A percentile compares a stretch with the other conserved stretches of the same genome.
These are phyloP conservation scores for Perithous albicinctus DNA, from an alignment of 2,888 invertebrate genomes.

Conservation along the genomic window DNA sequence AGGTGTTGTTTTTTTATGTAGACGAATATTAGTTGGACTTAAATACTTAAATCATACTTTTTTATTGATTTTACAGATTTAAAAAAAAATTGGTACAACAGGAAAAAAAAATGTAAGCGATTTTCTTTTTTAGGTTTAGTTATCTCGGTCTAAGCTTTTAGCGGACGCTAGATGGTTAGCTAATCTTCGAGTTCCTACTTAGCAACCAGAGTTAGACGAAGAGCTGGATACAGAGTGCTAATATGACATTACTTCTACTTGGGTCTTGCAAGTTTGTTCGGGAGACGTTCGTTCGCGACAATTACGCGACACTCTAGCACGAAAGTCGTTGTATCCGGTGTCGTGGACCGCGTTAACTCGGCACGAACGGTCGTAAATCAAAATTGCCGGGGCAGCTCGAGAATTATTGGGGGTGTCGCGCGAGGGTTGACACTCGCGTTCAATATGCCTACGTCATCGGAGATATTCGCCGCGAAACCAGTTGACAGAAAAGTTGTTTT, in stretches of 20 bases:
- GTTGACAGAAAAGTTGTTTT: constrained; percentile 22
- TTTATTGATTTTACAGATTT: too few species aligned
- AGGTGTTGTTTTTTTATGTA: too few species aligned
- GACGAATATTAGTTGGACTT: too few species aligned
- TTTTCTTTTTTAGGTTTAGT: not conserved
- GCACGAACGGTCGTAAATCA: constrained; percentile 64
- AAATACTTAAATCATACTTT: too few species aligned
- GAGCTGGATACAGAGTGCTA: not conserved
- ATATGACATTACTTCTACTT: not conserved
- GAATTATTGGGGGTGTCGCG: constrained; percentile 59
- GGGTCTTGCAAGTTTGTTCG: constrained; percentile 42
- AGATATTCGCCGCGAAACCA: constrained; percentile 5
- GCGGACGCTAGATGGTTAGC: not conserved
- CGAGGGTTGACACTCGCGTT: constrained; percentile 47
- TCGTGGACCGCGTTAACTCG: constrained; percentile 38
- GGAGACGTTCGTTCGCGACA: constrained; percentile 51
- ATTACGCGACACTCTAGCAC: constrained; percentile 53
- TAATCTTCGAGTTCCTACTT: constrained; percentile 5
- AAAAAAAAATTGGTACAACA: not conserved
- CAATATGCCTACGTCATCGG: constrained; percentile 44
- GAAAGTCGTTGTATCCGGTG: constrained; percentile 64
- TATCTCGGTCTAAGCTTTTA: not conserved
- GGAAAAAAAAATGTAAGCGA: not conserved
- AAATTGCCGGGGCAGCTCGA: constrained; percentile 55
- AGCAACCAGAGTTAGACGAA: not conserved